Base-by-base conservation (phyloP, 35 echinoderm and acorn worm species). In the Apostichopus parvimensis region DNA sequence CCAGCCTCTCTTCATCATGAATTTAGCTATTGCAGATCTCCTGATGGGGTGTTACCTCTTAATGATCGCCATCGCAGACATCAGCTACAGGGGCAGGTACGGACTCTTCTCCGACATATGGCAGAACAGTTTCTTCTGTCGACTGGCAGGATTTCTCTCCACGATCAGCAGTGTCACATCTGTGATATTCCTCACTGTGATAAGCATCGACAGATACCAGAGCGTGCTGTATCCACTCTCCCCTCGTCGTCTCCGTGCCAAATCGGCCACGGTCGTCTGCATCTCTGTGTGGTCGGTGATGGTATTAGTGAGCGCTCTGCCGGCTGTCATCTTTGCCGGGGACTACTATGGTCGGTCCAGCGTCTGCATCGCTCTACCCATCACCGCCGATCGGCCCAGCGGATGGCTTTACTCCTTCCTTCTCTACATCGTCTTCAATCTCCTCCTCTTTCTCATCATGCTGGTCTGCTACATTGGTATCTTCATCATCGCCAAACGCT, bases 301-400 rank as follows among this genome's bases (percentile, higher is more conserved):
- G 13, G 23, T 90, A 20, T 8, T 92, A 22, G 3, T 97, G 5
- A 80, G 95, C 56, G 26, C 79, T 18, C 17, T 89, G 1, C 87
- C 88, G 5, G 62, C 68, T 6, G 25, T 95, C n/a, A 68, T 90
- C 9, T 18, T 90, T 70, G 23, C 18, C 53, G 75, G 45, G 14
- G 79, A 71, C 13, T 79, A 92, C 23, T 96, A 96, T 61, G 95
- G 93, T 13, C 83, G 91, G 0, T 93, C 93, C 12, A 93, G 93
- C 78, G 95, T 96, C 34, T 96, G 95, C 62, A 54, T 96, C 7
- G 93, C 93, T n/a, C 93, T 96, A 18, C 95, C 93, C 5, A 58
- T 92, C 22, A 84, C 79, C 6, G 72, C 89, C 3, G 82, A 58
- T 14, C 55, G 83, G 7, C 61, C 73, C 24, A 66, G 59, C 53